These are phyloP conservation scores for Lucilia cuprina DNA, from an alignment of 1,140 invertebrate genomes.

Conservation along the genomic window DNA sequence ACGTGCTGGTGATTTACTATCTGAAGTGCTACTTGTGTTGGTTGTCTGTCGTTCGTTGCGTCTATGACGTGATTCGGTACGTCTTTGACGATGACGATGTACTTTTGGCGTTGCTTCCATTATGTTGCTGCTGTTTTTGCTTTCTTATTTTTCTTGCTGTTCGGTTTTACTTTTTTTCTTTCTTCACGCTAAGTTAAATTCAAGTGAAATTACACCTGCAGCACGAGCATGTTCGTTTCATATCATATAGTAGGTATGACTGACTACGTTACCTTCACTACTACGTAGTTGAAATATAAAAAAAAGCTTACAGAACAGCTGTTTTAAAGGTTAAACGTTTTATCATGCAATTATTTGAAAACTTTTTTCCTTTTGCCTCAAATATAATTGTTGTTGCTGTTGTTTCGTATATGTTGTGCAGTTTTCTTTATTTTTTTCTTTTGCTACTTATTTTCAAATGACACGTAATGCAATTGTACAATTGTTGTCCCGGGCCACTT, in stretches of 20 bases:
- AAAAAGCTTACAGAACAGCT: constrained; percentile 14
- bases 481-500: constrained; percentile 21
- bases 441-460: not conserved
- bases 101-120: constrained; percentile 57
- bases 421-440: not conserved
- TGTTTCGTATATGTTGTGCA: not conserved
- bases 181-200: not conserved
- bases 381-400: not conserved
- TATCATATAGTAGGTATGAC: not conserved
- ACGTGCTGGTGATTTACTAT: constrained; percentile 36
- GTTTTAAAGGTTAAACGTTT: constrained; percentile 28
- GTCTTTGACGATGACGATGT: constrained; percentile 59
- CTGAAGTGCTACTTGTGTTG: constrained; percentile 32
- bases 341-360: not conserved
- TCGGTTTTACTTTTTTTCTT: not conserved
- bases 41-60: constrained; percentile 46
- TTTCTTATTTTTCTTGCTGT: constrained; percentile 29
- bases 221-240: not conserved
- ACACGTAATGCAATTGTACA: constrained; percentile 6
- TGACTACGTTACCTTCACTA: not conserved
- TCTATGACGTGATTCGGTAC: constrained; percentile 50
- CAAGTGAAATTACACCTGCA: constrained; percentile 9
- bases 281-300: not conserved
- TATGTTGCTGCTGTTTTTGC: not conserved
- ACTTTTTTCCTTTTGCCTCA: not conserved